Base-by-base conservation (phyloP, 2,888 invertebrate species). In the Orthosia cruda region DNA sequence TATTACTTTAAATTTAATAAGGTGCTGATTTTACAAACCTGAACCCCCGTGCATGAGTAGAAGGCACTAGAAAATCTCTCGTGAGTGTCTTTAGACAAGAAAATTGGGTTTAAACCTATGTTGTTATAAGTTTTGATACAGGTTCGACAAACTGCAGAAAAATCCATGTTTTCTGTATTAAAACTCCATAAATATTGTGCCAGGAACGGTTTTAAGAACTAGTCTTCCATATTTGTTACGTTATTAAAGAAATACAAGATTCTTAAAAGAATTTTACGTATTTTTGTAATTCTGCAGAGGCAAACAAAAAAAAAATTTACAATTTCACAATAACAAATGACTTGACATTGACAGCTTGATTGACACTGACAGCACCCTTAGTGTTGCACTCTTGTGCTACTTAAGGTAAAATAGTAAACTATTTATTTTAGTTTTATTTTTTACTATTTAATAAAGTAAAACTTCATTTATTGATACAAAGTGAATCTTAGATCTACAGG, bases 151-250 rank as follows among this genome's bases (percentile, higher is more conserved):
- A 70, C 54, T 50, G 47, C 9, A 2, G 79, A 52, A 59, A 82
- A 82, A 61, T 82, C 69, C 82, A 82, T 82, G 16, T 20, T 79
- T 82, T 70, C n/a, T 82, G 15, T 52, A 69, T 66, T 52, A 72
- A 71, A 68, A 63, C 3, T 61, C 7, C 4, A 7, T n/a, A 26
- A 23, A 3, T 26, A 26, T 12, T 45, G 52, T 62, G 0, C 7
- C 0, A 12, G 0, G 0, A 32, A 55, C 7, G 3, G n/a, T 11
- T 5, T 13, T 7, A 16, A 0, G 9, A 18, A 1, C 26, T 45
- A 18, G 15, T 45, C 4, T 45, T 20, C 15, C 13, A 55, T 18
- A 9, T 18, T 40, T 61, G 1, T 16, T 26, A 26, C 12, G 15
- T 13, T 15, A 4, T n/a, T 16, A 11, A 7, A 26, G 7, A 45